Conservation (phyloP, 2,888 invertebrate genomes). For the Erebia aethiops region DNA sequence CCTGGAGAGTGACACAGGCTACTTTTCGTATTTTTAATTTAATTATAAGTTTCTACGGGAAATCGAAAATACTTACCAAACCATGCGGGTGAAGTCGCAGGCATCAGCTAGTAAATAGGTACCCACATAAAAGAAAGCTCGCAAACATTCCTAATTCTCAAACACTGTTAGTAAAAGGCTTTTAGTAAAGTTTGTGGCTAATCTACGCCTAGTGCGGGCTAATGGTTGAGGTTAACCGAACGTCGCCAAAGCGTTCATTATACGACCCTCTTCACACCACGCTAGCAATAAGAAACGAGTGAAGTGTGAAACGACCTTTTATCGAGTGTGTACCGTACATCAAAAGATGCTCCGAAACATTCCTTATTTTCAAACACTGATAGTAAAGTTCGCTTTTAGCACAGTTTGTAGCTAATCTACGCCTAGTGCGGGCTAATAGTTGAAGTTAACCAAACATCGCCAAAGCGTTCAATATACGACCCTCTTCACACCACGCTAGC, state of each 20-base stretch:
- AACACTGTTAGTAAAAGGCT: too few species aligned
- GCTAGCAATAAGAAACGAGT: slow-evolving; percentile 11
- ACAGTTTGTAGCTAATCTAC: background rate
- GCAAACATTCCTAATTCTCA: too few species aligned
- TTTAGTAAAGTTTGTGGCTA: background rate
- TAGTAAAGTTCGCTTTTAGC: too few species aligned
- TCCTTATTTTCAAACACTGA: too few species aligned
- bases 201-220: background rate
- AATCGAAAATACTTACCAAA: too few species aligned
- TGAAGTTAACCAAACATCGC: slow-evolving; percentile 1
- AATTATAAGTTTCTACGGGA: too few species aligned
- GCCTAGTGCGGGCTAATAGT: slow-evolving; percentile 5
- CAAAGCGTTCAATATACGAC: slow-evolving; percentile 18
- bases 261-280: slow-evolving; percentile 11
- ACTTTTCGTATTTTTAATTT: too few species aligned
- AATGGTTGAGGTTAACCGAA: slow-evolving; percentile 10
- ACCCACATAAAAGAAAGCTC: too few species aligned
- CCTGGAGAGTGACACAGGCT: too few species aligned
- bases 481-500: slow-evolving; percentile 12
- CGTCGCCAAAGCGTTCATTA: slow-evolving; percentile 17
- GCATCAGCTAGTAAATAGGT: too few species aligned
- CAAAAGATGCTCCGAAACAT: background rate
- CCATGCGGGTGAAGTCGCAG: too few species aligned
- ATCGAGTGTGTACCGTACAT: background rate
- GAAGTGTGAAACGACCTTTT: background rate